Evolutionary conservation across 2,888 invertebrate genomes (phyloP), one percentile per base, ranked within the genome.

Genomic region (Patella ulyssiponensis): DNA sequence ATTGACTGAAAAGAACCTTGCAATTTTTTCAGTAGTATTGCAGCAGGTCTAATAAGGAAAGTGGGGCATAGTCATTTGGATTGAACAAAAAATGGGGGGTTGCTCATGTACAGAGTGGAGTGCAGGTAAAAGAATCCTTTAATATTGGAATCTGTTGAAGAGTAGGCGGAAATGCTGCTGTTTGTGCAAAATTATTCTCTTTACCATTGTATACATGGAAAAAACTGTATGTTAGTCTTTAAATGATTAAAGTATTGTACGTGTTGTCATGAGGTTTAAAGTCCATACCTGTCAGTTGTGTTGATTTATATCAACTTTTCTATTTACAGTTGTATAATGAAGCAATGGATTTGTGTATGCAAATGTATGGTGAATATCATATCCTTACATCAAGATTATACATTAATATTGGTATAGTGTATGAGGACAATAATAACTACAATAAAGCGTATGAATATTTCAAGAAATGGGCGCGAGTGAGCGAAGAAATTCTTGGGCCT

Each of bases 391-490:
- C 90, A 20, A 83, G 91, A 74, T 87, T 91, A 52, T 91, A 91
- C 84, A 91, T 91, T 81, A 91, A 91, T 81, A 91, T 91, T 71
- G 91, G 90, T 69, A 91, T 91, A 58, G 89, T 90, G 14, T 90
- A 90, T 71, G 91, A 91, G 77, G 91, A 91, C 82, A 91, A 89
- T 78, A 88, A 86, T 77, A 87, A 91, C 85, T 91, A 87, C 80
- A 88, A 88, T 78, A 90, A 90, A 76, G 90, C 91, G 14, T 91
- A 89, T 77, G 88, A 89, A 78, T 91, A 88, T 80, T 91, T 91
- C 86, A 87, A 88, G 80, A 89, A 89, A 75, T 91, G 90, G 90
- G 90, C 90, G 0, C 78, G 86, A 20, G 89, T 90, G 51, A 90
- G 89, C 79, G 90, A 91, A 81, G 87, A 89, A 78, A 90, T 91